These are phyloP conservation scores for Pseudorhiza aurosa DNA, from an alignment of 30 jellyfish, hydroid and myxozoan species.

Conservation along the genomic window DNA sequence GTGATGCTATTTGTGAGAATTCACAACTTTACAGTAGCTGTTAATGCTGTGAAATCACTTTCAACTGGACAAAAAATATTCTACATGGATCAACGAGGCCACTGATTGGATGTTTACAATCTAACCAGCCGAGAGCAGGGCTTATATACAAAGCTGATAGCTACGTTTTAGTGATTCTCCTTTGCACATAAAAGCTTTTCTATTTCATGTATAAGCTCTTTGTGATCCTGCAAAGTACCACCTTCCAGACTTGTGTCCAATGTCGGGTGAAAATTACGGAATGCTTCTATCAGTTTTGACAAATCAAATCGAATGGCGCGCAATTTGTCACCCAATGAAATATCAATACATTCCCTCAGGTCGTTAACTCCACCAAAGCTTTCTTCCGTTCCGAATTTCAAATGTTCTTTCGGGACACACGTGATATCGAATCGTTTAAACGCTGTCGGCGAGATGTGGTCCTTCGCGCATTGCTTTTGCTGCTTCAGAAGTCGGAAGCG, in stretches of 20 bases:
- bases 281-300: slow-evolving; percentile 1
- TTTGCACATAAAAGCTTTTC: not conserved
- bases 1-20: too few species aligned
- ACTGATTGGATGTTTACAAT: too few species aligned
- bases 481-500: slow-evolving; percentile 8
- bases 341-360: not conserved
- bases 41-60: too few species aligned
- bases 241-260: not conserved
- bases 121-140: too few species aligned
- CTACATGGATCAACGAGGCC: too few species aligned
- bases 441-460: not conserved
- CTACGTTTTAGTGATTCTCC: too few species aligned
- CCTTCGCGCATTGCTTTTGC: not conserved
- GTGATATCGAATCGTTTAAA: slow-evolving; percentile 29
- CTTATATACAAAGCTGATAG: too few species aligned
- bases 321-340: not conserved
- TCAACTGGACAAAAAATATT: too few species aligned
- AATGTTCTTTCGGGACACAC: slow-evolving; percentile 52
- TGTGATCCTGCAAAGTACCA: not conserved
- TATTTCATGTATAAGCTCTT: not conserved
- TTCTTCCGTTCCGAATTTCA: slow-evolving; percentile 4
- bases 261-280: not conserved
- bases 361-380: not conserved
- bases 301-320: slow-evolving; percentile 9
- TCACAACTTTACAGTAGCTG: too few species aligned